phyloP scores from a whole-genome alignment of 2,888 invertebrate species.

The Anticlea derivata region DNA sequence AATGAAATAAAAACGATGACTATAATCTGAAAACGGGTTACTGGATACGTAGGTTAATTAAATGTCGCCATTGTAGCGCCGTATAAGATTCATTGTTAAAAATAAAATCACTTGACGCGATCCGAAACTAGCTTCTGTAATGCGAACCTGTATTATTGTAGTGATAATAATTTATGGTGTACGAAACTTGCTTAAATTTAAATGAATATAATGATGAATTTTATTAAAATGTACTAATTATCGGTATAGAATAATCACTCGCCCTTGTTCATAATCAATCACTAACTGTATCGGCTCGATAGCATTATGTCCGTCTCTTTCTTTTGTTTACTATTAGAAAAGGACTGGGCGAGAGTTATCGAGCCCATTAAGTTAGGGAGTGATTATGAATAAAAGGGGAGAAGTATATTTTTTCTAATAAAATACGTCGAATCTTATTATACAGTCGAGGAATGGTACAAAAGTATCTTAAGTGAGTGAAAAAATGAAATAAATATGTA shows the following conservation, averaged over 20 bases:
- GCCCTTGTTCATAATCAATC: too few species aligned
- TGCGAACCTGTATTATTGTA: slow-evolving; percentile 48
- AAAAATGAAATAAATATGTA: slow-evolving; percentile 27
- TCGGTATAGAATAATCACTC: slow-evolving; percentile 26
- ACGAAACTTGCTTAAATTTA: slow-evolving; percentile 50
- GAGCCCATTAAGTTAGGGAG: too few species aligned
- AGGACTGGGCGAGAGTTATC: too few species aligned
- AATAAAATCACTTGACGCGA: slow-evolving; percentile 15
- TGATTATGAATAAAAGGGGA: too few species aligned
- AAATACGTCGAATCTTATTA: slow-evolving; percentile 58
- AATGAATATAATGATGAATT: slow-evolving; percentile 59
- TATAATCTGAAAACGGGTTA: too few species aligned
- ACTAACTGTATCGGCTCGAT: too few species aligned
- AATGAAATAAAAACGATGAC: too few species aligned
- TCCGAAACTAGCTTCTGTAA: slow-evolving; percentile 32
- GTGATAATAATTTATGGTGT: slow-evolving; percentile 41
- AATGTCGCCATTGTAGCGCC: not conserved
- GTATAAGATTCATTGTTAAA: slow-evolving; percentile 18
- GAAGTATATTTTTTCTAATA: slow-evolving; percentile 66
- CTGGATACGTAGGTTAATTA: too few species aligned
- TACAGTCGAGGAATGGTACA: slow-evolving; percentile 68
- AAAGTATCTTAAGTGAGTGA: slow-evolving; percentile 30
- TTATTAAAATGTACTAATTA: slow-evolving; percentile 52
- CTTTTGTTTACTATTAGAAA: too few species aligned
- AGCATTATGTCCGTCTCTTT: too few species aligned